These are phyloP conservation scores for Otis tarda DNA, from an alignment of 2,113 vertebrate genomes.

Conservation along the genomic window DNA sequence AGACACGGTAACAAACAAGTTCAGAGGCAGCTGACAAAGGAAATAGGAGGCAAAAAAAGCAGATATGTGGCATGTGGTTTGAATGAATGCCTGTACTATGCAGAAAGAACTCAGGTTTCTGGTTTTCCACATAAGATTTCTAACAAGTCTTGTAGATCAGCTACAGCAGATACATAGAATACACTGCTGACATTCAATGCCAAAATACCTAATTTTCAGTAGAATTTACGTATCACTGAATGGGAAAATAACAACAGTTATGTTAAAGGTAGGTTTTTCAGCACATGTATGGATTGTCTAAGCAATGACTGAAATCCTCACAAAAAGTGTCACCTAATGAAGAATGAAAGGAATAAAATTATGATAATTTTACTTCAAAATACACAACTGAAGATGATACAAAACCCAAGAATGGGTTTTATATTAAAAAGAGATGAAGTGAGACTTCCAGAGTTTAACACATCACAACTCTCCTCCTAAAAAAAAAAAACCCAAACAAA, in stretches of 20 bases:
- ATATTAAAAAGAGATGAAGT: background rate
- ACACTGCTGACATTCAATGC: background rate
- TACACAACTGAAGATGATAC: background rate
- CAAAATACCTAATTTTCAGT: background rate
- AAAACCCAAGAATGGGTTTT: background rate
- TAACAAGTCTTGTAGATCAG: background rate
- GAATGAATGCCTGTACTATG: background rate
- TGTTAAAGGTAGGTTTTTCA: background rate
- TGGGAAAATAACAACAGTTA: background rate
- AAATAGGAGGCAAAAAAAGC: background rate
- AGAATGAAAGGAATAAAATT: background rate
- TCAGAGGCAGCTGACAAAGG: background rate
- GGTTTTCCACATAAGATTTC: background rate
- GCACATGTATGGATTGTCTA: background rate
- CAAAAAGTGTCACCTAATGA: background rate
- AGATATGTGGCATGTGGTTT: background rate
- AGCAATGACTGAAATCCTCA: background rate
- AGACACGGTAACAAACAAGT: background rate
- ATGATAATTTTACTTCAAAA: background rate
- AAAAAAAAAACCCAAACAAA: background rate
- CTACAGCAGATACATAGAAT: background rate
- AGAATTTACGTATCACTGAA: background rate
- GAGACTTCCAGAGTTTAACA: background rate
- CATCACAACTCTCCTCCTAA: background rate
- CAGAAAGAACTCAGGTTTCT: background rate